phyloP scores from a whole-genome alignment of 2,888 invertebrate species.

The Cataglyphis albicans region DNA sequence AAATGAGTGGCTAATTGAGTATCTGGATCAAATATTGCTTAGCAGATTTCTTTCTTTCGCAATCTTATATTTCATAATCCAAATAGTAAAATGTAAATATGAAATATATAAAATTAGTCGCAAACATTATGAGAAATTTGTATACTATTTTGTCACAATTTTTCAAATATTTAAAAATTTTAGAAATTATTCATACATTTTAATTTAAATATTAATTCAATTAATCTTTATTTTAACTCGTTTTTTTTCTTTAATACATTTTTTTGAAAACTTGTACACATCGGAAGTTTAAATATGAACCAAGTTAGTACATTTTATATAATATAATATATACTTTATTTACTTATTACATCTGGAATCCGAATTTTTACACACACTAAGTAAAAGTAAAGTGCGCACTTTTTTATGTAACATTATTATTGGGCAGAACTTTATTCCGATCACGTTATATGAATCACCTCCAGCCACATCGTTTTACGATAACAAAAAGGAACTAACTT shows the following conservation, averaged over 20 bases:
- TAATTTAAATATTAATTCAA: neutral
- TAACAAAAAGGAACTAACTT: conserved; percentile 37
- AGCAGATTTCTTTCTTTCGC: neutral
- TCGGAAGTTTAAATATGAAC: neutral
- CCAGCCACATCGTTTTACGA: conserved; percentile 14
- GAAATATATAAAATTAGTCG: neutral
- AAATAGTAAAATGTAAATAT: neutral
- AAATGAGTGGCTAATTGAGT: conserved; percentile 14
- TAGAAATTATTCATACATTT: neutral
- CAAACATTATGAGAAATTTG: neutral
- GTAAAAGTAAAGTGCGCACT: conserved; percentile 10
- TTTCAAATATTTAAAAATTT: neutral
- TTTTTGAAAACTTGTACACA: neutral
- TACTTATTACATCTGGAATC: neutral
- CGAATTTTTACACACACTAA: neutral
- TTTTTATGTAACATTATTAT: neutral
- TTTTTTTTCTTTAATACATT: neutral
- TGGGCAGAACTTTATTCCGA: conserved; percentile 25
- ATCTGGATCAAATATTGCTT: conserved; percentile 21
- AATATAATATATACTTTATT: neutral
- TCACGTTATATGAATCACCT: conserved; percentile 44
- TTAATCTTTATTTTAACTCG: neutral
- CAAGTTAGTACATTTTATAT: neutral
- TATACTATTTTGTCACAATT: neutral
- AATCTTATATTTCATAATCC: neutral